Evolutionary conservation across 1,140 invertebrate species (phyloP), one percentile per base, ranked within the genome.

Genomic region (Solenopsis invicta): DNA sequence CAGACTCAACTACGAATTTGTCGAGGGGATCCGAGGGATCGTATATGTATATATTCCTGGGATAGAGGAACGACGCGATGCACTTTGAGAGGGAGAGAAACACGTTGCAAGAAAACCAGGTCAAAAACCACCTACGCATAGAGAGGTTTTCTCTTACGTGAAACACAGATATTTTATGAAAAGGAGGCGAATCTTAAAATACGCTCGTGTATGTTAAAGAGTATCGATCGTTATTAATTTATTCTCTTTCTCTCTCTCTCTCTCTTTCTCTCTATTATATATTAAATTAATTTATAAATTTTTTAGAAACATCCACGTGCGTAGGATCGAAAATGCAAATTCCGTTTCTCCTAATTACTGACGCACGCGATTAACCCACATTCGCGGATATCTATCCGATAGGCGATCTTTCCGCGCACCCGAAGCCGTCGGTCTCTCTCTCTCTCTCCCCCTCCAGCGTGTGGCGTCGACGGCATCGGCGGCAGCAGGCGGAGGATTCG

Each of bases 401-500:
- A 61, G 13, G 67, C 61, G 54, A 74, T 84, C 80, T 50, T 45
- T 84, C 52, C 56, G 18, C 61, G 21, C 37, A 24, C 24, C n/a
- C 67, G 9, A 24, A 72, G 29, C 41, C 24, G 10, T 37, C 61
- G 61, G 9, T 16, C 29, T 61, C 72, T 85, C 41, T n/a, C n/a
- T n/a, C n/a, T n/a, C n/a, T n/a, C n/a, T n/a, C n/a, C n/a, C n/a
- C n/a, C n/a, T 62, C 66, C n/a, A 72, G 75, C 74, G 67, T 87
- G 78, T 48, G 34, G 59, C 18, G 48, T 89, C 85, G 69, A 2
- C 62, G 86, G 4, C 41, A 4, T 74, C 37, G 34, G 59, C 18
- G 48, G 78, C 37, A 21, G 59, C 18, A 34, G 61, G 61, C 75
- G 66, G 41, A 77, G 84, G 74, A 91, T 91, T 89, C 77, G 86